Base-by-base conservation (phyloP, 2,113 vertebrate genomes). In the Panurus biarmicus region DNA sequence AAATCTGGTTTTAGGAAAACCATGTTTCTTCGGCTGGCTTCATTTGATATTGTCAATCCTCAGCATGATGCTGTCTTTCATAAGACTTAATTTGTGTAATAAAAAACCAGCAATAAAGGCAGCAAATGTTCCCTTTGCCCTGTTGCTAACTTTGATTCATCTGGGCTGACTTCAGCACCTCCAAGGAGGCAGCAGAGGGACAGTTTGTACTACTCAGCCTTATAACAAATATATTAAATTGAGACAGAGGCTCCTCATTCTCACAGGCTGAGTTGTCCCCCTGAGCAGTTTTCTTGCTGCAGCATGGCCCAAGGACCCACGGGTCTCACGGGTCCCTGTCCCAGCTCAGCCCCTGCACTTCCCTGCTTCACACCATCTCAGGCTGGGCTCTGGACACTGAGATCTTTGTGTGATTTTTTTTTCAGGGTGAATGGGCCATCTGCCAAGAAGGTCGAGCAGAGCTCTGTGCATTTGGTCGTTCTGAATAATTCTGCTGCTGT, bases 71-170 rank as follows among this genome's bases (percentile, higher is more conserved):
- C 80, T 95, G 93, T 57, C 93, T 94, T 95, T 85, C 71, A 73
- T 87, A 93, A 95, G 87, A 91, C 93, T 87, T 95, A 89, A 92
- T 89, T 87, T 84, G 83, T 77, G 62, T 87, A 94, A 89, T 66
- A 76, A 69, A 69, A 94, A 96, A 65, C 62, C 87, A 94, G 64
- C 71, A 93, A 64, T 83, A 94, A 95, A 94, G 78, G 53, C 94
- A 95, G 44, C 29, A 87, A 94, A 95, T 56, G 24, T 85, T 94
- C 78, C 76, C 67, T 79, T 94, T 93, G 64, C 78, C 85, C 85
- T 33, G 35, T 73, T 89, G 16, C 64, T 73, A 24, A 22, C 60
- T 83, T 87, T 25, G 71, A 47, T 95, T 95, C 94, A 70, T 94
- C 87, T 93, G 81, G 85, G 60, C 78, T 96, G 93, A 77, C 89